Base-by-base conservation (phyloP, 2,888 invertebrate species). In the Plusia festucae region DNA sequence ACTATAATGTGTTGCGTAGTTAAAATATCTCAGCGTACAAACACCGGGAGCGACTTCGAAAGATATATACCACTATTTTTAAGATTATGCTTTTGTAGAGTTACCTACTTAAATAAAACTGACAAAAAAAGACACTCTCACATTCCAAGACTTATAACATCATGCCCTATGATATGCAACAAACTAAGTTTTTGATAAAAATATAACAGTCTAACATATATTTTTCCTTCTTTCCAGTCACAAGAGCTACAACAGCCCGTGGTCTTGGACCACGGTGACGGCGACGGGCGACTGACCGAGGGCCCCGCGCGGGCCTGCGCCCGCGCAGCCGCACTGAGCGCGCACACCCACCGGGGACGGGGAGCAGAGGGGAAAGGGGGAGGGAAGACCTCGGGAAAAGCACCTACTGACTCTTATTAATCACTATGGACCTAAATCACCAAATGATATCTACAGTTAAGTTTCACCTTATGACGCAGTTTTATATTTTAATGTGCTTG, bases 201-300 rank as follows among this genome's bases (percentile, higher is more conserved):
- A 9, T 0, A 8, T 30, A 8, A 11, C 54, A 61, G n/a, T 53
- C 66, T 81, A 76, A 80, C 73, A 3, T 24, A 16, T 0, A 0
- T 34, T 72, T 78, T 80, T 76, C 79, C 78, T 69, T 89, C 73
- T 88, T 93, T 93, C 58, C 96, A 96, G 96, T 84, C 96, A 96
- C 86, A 96, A 96, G 88, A 93, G 93, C 84, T 96, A 96, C 94
- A 93, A 92, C 87, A 96, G 95, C 86, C 96, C 96, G 58, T 96
- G 96, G 96, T 96, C 95, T 91, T 96, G 96, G 96, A 96, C 96
- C 78, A 96, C 95, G 74, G 96, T 96, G 87, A 95, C 96, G 0
- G 96, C 96, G 61, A 96, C 96, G 71, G 96, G 96, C 46, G 96
- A 96, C 96, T 96, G 96, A 96, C 96, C 95, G 85, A 87, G 91